Percentiles rank a stretch among this genome's conserved stretches.
These are phyloP conservation scores for Sturmia bella DNA, from an alignment of 2,888 invertebrate species.

Conservation along the genomic window DNA sequence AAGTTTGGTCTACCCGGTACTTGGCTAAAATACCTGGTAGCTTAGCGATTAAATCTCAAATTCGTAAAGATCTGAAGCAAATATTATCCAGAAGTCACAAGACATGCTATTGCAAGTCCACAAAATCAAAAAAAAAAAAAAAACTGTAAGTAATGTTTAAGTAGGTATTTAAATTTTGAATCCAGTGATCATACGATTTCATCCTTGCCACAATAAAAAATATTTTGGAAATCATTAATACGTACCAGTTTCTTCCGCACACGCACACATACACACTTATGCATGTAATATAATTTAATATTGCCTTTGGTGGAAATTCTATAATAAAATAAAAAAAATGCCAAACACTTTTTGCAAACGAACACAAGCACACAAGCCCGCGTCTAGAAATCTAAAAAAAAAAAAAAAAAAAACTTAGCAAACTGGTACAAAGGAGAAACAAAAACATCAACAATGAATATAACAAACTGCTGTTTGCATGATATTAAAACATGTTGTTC, in stretches of 20 bases:
- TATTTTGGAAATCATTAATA: slow-evolving; percentile 9
- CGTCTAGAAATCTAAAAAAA: slow-evolving; percentile 18
- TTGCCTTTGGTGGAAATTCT: slow-evolving; percentile 58
- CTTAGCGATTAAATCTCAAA: too few relatives aligned
- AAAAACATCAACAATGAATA: slow-evolving; percentile 9
- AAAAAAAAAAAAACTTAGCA: not conserved
- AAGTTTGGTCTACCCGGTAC: too few relatives aligned
- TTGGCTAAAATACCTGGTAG: too few relatives aligned
- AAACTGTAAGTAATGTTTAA: too few relatives aligned
- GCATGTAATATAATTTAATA: slow-evolving; percentile 64
- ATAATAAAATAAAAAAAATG: slow-evolving; percentile 6
- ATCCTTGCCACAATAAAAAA: not conserved
- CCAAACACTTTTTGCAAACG: slow-evolving; percentile 16
- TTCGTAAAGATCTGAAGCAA: too few relatives aligned
- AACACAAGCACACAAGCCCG: slow-evolving; percentile 20
- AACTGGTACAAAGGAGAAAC: slow-evolving; percentile 4
- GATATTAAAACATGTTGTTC: slow-evolving; percentile 66
- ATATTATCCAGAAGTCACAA: too few relatives aligned
- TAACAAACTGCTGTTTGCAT: slow-evolving; percentile 40
- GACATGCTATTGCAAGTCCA: too few relatives aligned
- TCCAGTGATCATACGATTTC: not conserved
- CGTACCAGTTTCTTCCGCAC: too few relatives aligned
- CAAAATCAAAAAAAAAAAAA: too few relatives aligned
- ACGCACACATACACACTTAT: not conserved
- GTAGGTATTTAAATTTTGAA: not conserved